Conservation (phyloP, 2,797 vertebrate genomes). For the Crypturellus tataupa region DNA sequence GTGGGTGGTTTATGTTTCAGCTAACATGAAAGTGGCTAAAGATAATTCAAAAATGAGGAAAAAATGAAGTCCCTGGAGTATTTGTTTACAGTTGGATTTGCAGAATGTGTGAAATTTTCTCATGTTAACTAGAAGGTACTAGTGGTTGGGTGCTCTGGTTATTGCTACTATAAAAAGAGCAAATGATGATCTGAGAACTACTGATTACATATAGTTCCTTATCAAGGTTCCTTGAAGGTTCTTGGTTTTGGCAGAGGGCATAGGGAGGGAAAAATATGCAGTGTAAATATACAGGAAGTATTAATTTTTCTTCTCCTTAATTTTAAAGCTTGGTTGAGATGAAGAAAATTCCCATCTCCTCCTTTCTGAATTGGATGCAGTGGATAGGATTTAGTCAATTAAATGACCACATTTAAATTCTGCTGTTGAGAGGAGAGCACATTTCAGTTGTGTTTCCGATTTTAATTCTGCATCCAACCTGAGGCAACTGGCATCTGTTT, state of each 20-base stretch:
- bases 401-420: neutral
- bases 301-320: neutral
- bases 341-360: neutral
- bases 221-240: neutral
- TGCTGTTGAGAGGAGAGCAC: neutral
- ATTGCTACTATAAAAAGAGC: neutral
- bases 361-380: neutral
- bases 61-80: neutral
- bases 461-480: neutral
- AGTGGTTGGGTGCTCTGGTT: neutral
- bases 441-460: neutral
- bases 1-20: conserved; percentile 10
- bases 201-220: fast-evolving
- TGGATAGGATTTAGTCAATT: neutral
- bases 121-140: neutral
- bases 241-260: neutral
- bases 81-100: neutral
- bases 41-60: conserved; percentile 8
- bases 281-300: neutral
- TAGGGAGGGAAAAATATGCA: neutral
- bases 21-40: neutral
- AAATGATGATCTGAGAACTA: neutral
- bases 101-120: neutral
- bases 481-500: neutral
- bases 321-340: neutral